Base-by-base conservation (phyloP, 2,797 vertebrate species). In the Ibycter americanus region DNA sequence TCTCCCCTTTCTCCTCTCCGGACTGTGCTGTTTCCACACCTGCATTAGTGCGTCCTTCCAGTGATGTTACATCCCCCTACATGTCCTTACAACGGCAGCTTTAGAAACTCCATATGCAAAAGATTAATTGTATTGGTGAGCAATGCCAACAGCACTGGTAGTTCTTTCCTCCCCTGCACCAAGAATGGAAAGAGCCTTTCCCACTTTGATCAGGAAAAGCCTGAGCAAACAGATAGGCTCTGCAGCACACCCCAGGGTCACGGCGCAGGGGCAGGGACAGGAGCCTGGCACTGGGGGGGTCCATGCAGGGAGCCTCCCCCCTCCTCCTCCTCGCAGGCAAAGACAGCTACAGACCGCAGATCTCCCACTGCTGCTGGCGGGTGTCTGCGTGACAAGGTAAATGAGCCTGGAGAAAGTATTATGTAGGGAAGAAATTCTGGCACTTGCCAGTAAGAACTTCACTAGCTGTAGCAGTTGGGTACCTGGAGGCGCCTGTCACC, bases 41-140 rank as follows among this genome's bases (percentile, higher is more conserved):
- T 46, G 23, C 21, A 5, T 32, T 12, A 29, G 31, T 0, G 4
- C 8, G 29, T 80, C 59, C 25, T 58, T 54, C 36, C 51, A 63
- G 67, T 0, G 0, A 6, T 21, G 29, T 42, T 20, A 17, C 54
- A 3, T 47, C 23, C 22, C 9, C 19, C 20, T 19, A 0, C 4
- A 9, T 3, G 36, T 62, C 49, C 68, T 46, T 52, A 19, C 14
- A 29, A 13, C 40, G 22, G 17, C 62, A 59, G 62, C 55, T 82
- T 63, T 79, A 71, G 74, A 15, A 61, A 29, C 54, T 7, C 36
- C 15, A 7, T 2, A 4, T 19, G 22, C 36, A 18, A 6, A 77
- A 62, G 66, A 59, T 34, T 8, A 76, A 38, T 46, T 31, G 44
- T 13, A 1, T 11, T 23, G 52, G 71, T 2, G 3, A 47, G 56